These are phyloP conservation scores for Denticeps clupeoides DNA, from an alignment of 2,797 vertebrate species.

Conservation along the genomic window DNA sequence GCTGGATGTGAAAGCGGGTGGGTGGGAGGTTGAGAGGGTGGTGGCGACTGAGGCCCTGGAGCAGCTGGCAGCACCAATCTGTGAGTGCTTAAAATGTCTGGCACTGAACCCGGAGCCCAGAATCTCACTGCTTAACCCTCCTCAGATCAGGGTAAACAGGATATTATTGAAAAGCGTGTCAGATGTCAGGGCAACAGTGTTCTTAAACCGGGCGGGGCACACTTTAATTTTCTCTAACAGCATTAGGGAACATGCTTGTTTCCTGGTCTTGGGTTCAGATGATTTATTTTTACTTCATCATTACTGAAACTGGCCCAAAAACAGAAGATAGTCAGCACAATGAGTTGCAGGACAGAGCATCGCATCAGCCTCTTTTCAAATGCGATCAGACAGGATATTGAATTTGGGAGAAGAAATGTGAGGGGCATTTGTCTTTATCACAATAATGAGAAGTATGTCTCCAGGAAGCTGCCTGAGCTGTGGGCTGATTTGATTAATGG, in stretches of 20 bases:
- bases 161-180: constrained; percentile 23
- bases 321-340: too few species aligned
- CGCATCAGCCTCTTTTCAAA: not conserved
- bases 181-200: constrained; percentile 15
- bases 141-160: constrained; percentile 21
- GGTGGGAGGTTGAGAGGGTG: constrained; percentile 20
- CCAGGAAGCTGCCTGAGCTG: constrained; percentile 24
- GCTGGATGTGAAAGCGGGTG: constrained; percentile 21
- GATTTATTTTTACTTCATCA: too few species aligned
- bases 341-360: too few species aligned
- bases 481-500: constrained; percentile 38
- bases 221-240: not conserved
- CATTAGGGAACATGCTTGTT: too few species aligned
- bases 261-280: too few species aligned
- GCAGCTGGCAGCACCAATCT: constrained; percentile 50
- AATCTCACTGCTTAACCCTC: constrained; percentile 30
- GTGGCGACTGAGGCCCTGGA: constrained; percentile 39
- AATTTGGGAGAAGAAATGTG: constrained; percentile 9
- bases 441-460: constrained; percentile 18
- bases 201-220: too few species aligned
- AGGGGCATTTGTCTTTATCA: constrained; percentile 32
- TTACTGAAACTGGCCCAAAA: too few species aligned
- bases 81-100: constrained; percentile 39
- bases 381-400: constrained; percentile 10
- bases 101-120: constrained; percentile 25